Evolutionary conservation across 1,140 invertebrate species (phyloP).

Genomic region (Sycophila sp.): DNA sequence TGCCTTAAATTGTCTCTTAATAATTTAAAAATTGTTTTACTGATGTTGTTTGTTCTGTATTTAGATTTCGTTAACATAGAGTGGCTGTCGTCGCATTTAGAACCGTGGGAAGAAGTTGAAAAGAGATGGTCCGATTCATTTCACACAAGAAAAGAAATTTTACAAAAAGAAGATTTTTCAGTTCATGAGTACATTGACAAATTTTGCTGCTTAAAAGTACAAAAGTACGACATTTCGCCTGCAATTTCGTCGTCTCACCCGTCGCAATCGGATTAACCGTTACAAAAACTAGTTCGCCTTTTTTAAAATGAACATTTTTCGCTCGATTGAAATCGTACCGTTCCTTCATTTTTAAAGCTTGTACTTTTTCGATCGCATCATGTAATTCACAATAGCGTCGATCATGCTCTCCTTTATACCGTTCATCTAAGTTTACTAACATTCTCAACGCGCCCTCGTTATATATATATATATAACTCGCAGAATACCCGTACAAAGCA

Average conservation of each 20-base stretch:
- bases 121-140: too few relatives aligned
- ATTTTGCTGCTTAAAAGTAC: too few relatives aligned
- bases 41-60: too few relatives aligned
- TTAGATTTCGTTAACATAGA: too few relatives aligned
- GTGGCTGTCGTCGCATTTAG: too few relatives aligned
- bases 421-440: not conserved
- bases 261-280: slow-evolving; percentile 25
- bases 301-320: slow-evolving; percentile 29
- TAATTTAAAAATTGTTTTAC: too few relatives aligned
- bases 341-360: slow-evolving; percentile 25
- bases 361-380: slow-evolving; percentile 14
- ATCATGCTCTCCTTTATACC: not conserved
- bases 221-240: slow-evolving; percentile 26
- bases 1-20: too few relatives aligned
- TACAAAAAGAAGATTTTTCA: too few relatives aligned
- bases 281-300: slow-evolving; percentile 44
- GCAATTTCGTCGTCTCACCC: slow-evolving; percentile 44
- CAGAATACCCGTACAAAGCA: slow-evolving; percentile 28
- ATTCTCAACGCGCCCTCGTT: slow-evolving; percentile 12
- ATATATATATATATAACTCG: not conserved
- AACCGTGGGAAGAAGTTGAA: too few relatives aligned
- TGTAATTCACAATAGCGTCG: slow-evolving; percentile 5
- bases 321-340: slow-evolving; percentile 26
- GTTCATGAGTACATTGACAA: too few relatives aligned
- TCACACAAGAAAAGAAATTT: too few relatives aligned